Evolutionary conservation across 2,888 invertebrate species (phyloP).

Genomic region (Formica aserva): DNA sequence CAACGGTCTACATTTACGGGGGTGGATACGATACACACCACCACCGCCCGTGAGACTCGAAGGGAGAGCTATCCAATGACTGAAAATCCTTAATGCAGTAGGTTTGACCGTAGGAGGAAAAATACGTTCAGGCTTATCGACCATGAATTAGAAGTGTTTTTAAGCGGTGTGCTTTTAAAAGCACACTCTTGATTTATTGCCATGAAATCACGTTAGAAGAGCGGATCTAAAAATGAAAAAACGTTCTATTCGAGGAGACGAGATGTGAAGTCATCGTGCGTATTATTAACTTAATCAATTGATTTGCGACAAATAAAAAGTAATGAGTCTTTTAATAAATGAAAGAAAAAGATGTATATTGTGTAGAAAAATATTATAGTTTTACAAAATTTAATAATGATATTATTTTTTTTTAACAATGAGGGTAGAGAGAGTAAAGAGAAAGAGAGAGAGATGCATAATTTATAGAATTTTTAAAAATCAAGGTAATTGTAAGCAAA

Average conservation of each 20-base stretch:
- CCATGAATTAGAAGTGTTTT: constrained; percentile 20
- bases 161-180: constrained; percentile 14
- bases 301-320: not conserved
- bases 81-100: constrained; percentile 54
- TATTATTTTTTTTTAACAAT: not conserved
- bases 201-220: constrained; percentile 34
- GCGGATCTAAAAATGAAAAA: not conserved
- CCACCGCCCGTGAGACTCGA: constrained; percentile 38
- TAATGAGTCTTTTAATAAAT: not conserved
- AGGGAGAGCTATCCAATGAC: constrained; percentile 57
- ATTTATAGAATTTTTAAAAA: not conserved
- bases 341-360: not conserved
- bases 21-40: constrained; percentile 65
- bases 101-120: constrained; percentile 32
- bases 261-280: no score
- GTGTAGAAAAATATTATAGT: not conserved
- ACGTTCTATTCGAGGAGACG: not conserved
- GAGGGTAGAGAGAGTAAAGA: not conserved
- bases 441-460: not conserved
- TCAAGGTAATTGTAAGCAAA: not conserved
- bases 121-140: constrained; percentile 15
- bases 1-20: constrained; percentile 57
- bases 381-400: not conserved
- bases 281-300: not conserved
- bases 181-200: constrained; percentile 10